Conservation (phyloP, 2,888 invertebrate genomes). For the Rapana venosa region DNA sequence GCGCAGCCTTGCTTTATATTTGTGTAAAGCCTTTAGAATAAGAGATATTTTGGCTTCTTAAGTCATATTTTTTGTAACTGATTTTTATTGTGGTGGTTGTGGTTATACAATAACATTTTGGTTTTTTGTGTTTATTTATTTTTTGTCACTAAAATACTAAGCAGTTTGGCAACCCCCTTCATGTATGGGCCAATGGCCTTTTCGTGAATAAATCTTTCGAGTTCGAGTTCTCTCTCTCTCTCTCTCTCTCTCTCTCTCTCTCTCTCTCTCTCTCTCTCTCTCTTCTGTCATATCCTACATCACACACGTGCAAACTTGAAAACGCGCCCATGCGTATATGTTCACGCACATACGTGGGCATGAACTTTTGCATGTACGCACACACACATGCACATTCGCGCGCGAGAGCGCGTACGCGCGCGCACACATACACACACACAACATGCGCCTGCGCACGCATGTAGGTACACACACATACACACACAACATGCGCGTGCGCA, state of each 20-base stretch:
- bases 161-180: too few relatives aligned
- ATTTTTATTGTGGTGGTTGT: neutral
- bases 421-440: neutral
- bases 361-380: neutral
- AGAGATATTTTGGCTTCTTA: too few relatives aligned
- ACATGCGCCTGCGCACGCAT: neutral
- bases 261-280: neutral
- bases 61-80: neutral
- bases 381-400: neutral
- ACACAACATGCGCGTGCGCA: neutral
- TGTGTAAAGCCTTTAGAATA: too few relatives aligned
- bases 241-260: neutral
- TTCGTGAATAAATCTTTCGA: neutral
- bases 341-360: neutral
- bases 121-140: neutral
- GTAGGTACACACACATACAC: neutral
- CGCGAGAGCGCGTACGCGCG: neutral
- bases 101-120: neutral
- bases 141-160: too few relatives aligned
- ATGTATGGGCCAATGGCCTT: too few relatives aligned
- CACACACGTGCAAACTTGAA: neutral
- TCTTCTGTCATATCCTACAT: neutral
- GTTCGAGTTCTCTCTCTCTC: neutral
- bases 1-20: too few relatives aligned
- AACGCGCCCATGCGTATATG: neutral